Conservation (phyloP, 2,888 invertebrate species). For the Eupithecia tripunctaria region DNA sequence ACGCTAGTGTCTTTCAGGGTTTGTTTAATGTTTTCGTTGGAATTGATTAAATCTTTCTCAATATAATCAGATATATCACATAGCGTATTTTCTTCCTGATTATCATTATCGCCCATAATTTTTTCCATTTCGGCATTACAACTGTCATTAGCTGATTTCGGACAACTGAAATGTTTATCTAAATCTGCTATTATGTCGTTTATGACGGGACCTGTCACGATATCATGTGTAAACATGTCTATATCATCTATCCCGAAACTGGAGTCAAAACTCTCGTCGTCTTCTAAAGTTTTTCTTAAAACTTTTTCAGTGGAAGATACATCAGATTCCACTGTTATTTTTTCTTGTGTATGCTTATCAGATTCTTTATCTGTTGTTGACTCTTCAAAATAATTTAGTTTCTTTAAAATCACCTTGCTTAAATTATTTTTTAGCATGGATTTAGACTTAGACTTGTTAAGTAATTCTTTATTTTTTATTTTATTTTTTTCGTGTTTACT, state of each 20-base stretch:
- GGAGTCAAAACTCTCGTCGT: slow-evolving; percentile 40
- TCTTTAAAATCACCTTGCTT: slow-evolving; percentile 4
- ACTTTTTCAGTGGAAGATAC: slow-evolving; percentile 16
- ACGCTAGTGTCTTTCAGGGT: background rate
- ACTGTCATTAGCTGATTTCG: slow-evolving; percentile 55
- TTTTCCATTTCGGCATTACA: slow-evolving; percentile 66
- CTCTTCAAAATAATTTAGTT: slow-evolving; percentile 1
- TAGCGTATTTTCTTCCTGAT: slow-evolving; percentile 48
- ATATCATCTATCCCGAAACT: slow-evolving; percentile 67
- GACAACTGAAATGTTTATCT: slow-evolving; percentile 63
- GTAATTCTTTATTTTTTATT: background rate
- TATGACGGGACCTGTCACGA: slow-evolving; percentile 65
- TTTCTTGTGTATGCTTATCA: slow-evolving; percentile 6
- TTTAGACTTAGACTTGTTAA: slow-evolving; percentile 20
- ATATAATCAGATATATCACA: slow-evolving; percentile 51
- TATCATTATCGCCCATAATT: slow-evolving; percentile 60
- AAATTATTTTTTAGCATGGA: slow-evolving; percentile 13
- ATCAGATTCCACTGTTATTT: slow-evolving; percentile 9
- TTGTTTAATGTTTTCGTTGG: slow-evolving; percentile 28
- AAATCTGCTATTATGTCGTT: slow-evolving; percentile 72
- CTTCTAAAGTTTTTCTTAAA: slow-evolving; percentile 30
- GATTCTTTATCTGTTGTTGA: slow-evolving; percentile 11
- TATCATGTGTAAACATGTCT: slow-evolving; percentile 71
- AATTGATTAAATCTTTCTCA: slow-evolving; percentile 47
- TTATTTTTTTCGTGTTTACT: slow-evolving; percentile 9